Conservation (phyloP, 1,140 invertebrate species). For the Lucilia sericata region DNA sequence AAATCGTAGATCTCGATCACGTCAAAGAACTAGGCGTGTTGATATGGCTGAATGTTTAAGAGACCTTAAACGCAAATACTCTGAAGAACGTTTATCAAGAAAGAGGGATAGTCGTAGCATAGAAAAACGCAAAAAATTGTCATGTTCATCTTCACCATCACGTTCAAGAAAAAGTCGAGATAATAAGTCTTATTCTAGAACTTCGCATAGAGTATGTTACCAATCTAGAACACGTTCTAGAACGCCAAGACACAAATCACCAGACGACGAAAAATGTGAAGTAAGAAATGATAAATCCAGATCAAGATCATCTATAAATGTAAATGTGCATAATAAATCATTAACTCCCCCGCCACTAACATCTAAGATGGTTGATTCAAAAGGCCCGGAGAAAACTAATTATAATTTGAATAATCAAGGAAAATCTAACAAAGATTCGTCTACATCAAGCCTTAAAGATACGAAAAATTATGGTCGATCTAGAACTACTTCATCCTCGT, state of each 20-base stretch:
- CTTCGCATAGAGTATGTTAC: not conserved
- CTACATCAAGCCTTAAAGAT: not conserved
- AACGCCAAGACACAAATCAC: slow-evolving; percentile 46
- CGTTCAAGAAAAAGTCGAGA: slow-evolving; percentile 18
- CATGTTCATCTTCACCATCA: slow-evolving; percentile 44
- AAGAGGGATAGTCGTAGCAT: slow-evolving; percentile 34
- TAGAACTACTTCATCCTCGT: not conserved
- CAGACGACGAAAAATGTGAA: slow-evolving; percentile 44
- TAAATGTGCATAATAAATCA: slow-evolving; percentile 38
- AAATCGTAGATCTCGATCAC: slow-evolving; percentile 36
- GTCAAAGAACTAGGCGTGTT: slow-evolving; percentile 45
- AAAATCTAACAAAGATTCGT: not conserved
- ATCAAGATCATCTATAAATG: slow-evolving; percentile 48
- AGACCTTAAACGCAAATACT: slow-evolving; percentile 43
- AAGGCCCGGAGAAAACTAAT: not conserved
- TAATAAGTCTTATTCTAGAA: slow-evolving; percentile 22
- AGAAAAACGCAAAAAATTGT: slow-evolving; percentile 45
- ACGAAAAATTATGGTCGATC: not conserved
- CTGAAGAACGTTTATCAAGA: slow-evolving; percentile 27
- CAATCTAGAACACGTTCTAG: slow-evolving; percentile 48
- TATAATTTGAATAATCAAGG: not conserved
- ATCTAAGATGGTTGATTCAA: not conserved
- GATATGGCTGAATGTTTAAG: slow-evolving; percentile 47
- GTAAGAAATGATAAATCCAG: not conserved
- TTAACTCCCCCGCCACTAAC: slow-evolving; percentile 30